Conservation (phyloP, 2,797 vertebrate species). For the Betta splendens region DNA sequence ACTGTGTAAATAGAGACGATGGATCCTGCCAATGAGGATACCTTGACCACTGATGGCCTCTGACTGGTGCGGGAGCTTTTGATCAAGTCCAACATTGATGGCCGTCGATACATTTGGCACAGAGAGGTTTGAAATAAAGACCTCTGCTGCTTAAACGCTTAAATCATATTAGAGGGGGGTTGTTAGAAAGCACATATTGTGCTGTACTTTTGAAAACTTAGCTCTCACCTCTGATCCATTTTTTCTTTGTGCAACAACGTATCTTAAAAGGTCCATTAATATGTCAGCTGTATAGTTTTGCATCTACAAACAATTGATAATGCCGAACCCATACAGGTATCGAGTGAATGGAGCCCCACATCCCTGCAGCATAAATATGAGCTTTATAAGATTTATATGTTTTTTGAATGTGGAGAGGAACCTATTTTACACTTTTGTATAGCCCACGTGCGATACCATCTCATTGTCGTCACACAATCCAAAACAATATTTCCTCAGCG, state of each 20-base stretch:
- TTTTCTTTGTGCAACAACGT: too few relatives aligned
- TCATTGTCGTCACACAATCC: too few relatives aligned
- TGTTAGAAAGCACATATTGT: too few relatives aligned
- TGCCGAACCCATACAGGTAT: conserved; percentile 17
- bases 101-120: conserved; percentile 47
- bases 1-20: conserved; percentile 75
- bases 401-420: conserved; percentile 56
- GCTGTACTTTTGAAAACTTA: too few relatives aligned
- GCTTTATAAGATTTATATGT: conserved; percentile 68
- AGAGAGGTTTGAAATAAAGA: conserved; percentile 35
- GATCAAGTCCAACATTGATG: conserved; percentile 65
- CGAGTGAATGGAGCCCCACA: conserved; percentile 43
- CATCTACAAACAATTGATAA: not conserved
- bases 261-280: too few relatives aligned
- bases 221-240: too few relatives aligned
- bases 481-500: conserved; percentile 44
- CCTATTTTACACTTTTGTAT: conserved; percentile 49
- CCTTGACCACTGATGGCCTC: conserved; percentile 64
- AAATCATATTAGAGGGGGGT: too few relatives aligned
- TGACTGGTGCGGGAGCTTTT: conserved; percentile 60
- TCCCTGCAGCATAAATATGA: conserved; percentile 38
- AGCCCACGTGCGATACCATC: conserved; percentile 60
- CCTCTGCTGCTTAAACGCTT: too few relatives aligned
- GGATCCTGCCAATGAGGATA: conserved; percentile 64
- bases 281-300: too few relatives aligned